Evolutionary conservation across 1,140 invertebrate genomes (phyloP).

Genomic region (Aphaenogaster floridana): DNA sequence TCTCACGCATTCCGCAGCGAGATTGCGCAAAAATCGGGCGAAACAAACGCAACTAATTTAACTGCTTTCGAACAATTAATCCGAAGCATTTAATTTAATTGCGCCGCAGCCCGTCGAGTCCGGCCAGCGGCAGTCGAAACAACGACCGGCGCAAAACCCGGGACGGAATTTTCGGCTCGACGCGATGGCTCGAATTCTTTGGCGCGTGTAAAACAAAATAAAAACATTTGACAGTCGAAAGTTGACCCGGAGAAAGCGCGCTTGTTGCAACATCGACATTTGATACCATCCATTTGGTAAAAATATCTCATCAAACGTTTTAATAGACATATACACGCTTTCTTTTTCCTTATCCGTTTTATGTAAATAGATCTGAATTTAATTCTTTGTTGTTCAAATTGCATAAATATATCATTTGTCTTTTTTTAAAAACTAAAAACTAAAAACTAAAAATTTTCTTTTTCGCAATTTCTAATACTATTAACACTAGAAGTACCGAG

Average conservation of each 20-base stretch:
- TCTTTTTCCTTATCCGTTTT: background rate
- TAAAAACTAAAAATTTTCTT: too few species aligned
- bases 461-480: background rate
- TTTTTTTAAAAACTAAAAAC: background rate
- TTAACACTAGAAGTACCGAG: too few species aligned
- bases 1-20: slow-evolving; percentile 80
- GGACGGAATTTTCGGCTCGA: slow-evolving; percentile 75
- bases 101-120: slow-evolving; percentile 76
- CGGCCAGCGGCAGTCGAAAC: slow-evolving; percentile 72
- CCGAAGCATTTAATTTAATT: slow-evolving; percentile 85
- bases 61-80: slow-evolving; percentile 85
- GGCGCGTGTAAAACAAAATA: slow-evolving; percentile 72
- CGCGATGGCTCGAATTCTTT: slow-evolving; percentile 75
- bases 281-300: background rate
- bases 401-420: background rate
- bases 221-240: slow-evolving; percentile 62
- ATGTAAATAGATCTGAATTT: background rate
- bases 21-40: slow-evolving; percentile 83
- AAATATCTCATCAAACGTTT: slow-evolving; percentile 27
- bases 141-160: slow-evolving; percentile 74
- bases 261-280: slow-evolving; percentile 35
- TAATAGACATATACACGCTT: background rate
- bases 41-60: slow-evolving; percentile 84
- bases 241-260: slow-evolving; percentile 49
- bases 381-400: background rate